Conservation (phyloP, 2,113 vertebrate genomes). For the Oxyruncus cristatus region DNA sequence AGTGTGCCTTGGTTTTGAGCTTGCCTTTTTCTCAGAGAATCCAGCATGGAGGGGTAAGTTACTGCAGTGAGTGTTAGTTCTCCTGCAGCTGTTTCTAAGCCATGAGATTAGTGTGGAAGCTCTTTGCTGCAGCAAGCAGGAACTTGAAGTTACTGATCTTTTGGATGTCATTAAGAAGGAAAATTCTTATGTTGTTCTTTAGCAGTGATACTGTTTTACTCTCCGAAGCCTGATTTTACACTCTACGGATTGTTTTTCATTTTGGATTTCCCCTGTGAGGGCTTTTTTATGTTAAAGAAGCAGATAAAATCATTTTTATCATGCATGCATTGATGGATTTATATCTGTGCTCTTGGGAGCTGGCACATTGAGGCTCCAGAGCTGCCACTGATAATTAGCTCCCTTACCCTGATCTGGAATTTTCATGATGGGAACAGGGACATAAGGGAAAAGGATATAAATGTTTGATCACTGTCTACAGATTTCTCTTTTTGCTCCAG, state of each 20-base stretch:
- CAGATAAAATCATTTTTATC: slow-evolving; percentile 37
- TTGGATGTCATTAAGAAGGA: slow-evolving; percentile 46
- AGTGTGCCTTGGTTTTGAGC: background rate
- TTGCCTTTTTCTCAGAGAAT: slow-evolving; percentile 1
- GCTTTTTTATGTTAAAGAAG: background rate
- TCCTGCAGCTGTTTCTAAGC: slow-evolving; percentile 60
- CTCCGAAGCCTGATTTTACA: slow-evolving; percentile 31
- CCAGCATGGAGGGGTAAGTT: background rate
- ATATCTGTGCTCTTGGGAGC: background rate
- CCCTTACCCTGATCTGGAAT: background rate
- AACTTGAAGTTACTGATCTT: slow-evolving; percentile 62
- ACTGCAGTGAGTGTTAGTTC: background rate
- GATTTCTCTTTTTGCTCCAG: background rate
- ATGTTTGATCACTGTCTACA: background rate
- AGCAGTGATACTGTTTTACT: slow-evolving; percentile 40
- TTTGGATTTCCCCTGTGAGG: slow-evolving; percentile 13
- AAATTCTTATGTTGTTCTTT: slow-evolving; percentile 34
- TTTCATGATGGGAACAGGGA: background rate
- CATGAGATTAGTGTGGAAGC: slow-evolving; percentile 28
- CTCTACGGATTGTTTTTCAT: background rate
- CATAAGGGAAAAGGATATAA: background rate
- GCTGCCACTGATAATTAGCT: background rate
- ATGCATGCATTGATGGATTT: slow-evolving; percentile 14
- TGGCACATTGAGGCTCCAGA: background rate
- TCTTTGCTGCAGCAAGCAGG: slow-evolving; percentile 46